Evolutionary conservation across 2,113 vertebrate genomes (phyloP), one percentile per base, ranked within the genome.

Genomic region (Pedionomus torquatus): DNA sequence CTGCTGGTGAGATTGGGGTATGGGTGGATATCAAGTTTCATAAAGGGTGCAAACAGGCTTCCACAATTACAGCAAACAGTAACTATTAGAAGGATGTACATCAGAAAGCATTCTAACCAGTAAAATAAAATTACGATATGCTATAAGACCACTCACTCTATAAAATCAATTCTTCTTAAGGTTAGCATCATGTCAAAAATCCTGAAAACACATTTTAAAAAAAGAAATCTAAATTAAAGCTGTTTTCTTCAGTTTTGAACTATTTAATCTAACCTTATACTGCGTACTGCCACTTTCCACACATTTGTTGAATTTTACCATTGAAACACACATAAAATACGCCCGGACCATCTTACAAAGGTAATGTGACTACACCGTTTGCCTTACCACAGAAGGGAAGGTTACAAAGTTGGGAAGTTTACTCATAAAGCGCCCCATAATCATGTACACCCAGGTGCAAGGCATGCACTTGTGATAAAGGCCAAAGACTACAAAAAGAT

Each of bases 171-270:
- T 57, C 28, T 63, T 69, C 58, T 65, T 65, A 55, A 46, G 19
- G 51, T 65, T 46, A 58, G 21, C 9, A 55, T 41, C 52, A 61
- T 1, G 5, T 46, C n/a, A 93, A 76, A 82, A 90, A 80, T 43
- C 10, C 57, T 57, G 71, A 74, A 83, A 77, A 39, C 0, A 0
- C 16, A 5, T n/a, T n/a, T n/a, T n/a, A 33, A 63, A 60, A 68
- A 64, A n/a, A 57, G 51, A 74, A 37, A 37, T 4, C 24, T 21
- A 24, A 49, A 13, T 83, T 68, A 21, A 41, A 83, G 72, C 55
- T 8, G 6, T 55, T 86, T 76, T 61, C 39, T 48, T 71, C 33
- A 18, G 4, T 46, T 89, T 65, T 70, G 7, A 63, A 41, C 19
- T 83, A 52, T 26, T 87, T 33, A 46, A 39, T 55, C 74, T 21